phyloP scores from a whole-genome alignment of 2,797 vertebrate genomes.

The Vireo griseus region DNA sequence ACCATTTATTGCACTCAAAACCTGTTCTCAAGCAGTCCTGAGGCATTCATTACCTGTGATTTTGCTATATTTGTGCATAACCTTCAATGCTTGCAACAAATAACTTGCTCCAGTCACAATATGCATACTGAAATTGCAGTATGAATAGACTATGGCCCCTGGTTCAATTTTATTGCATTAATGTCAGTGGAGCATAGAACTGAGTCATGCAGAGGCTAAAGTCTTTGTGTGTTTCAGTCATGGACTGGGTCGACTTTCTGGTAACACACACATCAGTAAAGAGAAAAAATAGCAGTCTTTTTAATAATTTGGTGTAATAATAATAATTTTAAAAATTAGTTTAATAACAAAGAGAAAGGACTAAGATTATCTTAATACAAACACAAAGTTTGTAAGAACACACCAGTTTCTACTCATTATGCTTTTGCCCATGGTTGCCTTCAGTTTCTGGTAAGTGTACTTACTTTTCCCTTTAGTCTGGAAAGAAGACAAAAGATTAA shows the following conservation, averaged over 20 bases:
- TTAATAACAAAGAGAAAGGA: neutral
- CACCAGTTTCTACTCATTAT: neutral
- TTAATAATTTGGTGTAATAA: neutral
- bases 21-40: neutral
- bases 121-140: neutral
- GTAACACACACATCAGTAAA: neutral
- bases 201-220: neutral
- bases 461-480: neutral
- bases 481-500: neutral
- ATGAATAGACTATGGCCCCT: neutral
- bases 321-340: neutral
- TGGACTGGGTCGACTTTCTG: neutral
- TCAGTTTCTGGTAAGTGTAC: neutral
- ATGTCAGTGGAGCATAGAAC: neutral
- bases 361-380: neutral
- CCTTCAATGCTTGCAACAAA: neutral
- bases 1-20: neutral
- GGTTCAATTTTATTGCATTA: neutral
- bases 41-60: neutral
- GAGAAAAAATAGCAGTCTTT: neutral
- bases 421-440: neutral
- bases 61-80: neutral
- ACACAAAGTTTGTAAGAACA: neutral
- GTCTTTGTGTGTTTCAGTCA: neutral
- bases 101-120: neutral